Evolutionary conservation across 2,113 vertebrate species (phyloP), one percentile per base, ranked within the genome.

Genomic region (Misgurnus anguillicaudatus): DNA sequence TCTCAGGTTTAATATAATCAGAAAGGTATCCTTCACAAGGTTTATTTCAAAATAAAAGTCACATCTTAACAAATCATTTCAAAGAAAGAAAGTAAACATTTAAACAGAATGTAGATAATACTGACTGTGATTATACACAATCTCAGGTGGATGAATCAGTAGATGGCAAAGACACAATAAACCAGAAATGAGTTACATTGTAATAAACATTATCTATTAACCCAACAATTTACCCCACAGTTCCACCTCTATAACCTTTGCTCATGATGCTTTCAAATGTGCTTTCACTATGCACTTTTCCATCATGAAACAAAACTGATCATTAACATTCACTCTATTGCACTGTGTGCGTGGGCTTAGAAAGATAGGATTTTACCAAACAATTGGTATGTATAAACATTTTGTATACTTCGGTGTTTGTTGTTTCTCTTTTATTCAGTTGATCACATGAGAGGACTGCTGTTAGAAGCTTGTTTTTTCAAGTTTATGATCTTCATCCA

Each of bases 191-290:
- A 47, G 72, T 72, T 1, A 61, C 60, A 19, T 10, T 60, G 61
- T 65, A n/a, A 60, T 83, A 80, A 80, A 75, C 75, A 79, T 91
- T 89, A 91, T 75, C 85, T 57, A 92, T 92, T 92, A 91, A 92
- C 91, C 9, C 51, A 19, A 41, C 6, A 31, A 73, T n/a, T n/a
- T 80, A 79, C 88, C 85, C 6, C n/a, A 19, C 42, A 62, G 57
- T 24, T 68, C 67, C 60, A 81, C 77, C 68, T 71, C 41, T 83
- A 67, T 67, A 88, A 92, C 90, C 91, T 92, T 93, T 92, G 92
- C 80, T 81, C 89, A 65, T 77, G 7, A 80, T 72, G 42, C 61
- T 38, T 84, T 39, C 77, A 65, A 69, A 78, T 31, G 24, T 31
- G 68, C 61, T 58, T 36, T 16, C 57, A 24, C 51, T 71, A 38